These are phyloP conservation scores for Mythimna albipuncta DNA, from an alignment of 2,888 invertebrate species.

Conservation along the genomic window DNA sequence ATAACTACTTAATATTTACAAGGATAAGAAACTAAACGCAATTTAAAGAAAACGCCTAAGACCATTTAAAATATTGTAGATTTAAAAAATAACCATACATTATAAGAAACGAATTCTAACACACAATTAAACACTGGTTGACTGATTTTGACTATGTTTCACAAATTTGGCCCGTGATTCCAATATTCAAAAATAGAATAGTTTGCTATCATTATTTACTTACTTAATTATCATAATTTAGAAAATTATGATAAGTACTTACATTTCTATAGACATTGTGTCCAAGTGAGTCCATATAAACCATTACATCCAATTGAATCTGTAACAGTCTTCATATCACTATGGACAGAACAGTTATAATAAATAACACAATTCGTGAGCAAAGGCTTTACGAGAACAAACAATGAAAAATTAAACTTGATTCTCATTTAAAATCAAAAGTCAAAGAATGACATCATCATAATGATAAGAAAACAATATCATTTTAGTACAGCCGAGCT, in stretches of 20 bases:
- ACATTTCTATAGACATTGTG: slow-evolving; percentile 67
- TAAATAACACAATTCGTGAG: slow-evolving; percentile 86
- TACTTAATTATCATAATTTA: slow-evolving; percentile 68
- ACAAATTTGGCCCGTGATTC: slow-evolving; percentile 88
- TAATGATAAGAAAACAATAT: slow-evolving; percentile 64
- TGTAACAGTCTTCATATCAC: slow-evolving; percentile 76
- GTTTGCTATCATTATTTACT: slow-evolving; percentile 68
- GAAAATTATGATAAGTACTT: slow-evolving; percentile 79
- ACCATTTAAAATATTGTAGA: slow-evolving; percentile 58
- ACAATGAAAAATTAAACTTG: slow-evolving; percentile 68
- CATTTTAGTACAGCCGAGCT: slow-evolving; percentile 60
- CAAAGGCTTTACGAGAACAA: slow-evolving; percentile 77
- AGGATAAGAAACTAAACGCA: slow-evolving; percentile 62
- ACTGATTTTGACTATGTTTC: slow-evolving; percentile 87
- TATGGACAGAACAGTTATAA: slow-evolving; percentile 76
- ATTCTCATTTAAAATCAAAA: slow-evolving; percentile 70
- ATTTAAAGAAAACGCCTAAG: slow-evolving; percentile 65
- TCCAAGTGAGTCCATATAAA: slow-evolving; percentile 68
- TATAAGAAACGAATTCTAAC: slow-evolving; percentile 63
- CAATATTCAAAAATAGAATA: slow-evolving; percentile 79
- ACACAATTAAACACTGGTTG: slow-evolving; percentile 75
- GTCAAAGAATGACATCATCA: slow-evolving; percentile 77
- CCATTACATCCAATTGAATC: slow-evolving; percentile 69
- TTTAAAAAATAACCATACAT: slow-evolving; percentile 64
- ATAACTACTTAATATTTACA: slow-evolving; percentile 71